Conservation (phyloP, 1,140 invertebrate species). For the Idris sp. region DNA sequence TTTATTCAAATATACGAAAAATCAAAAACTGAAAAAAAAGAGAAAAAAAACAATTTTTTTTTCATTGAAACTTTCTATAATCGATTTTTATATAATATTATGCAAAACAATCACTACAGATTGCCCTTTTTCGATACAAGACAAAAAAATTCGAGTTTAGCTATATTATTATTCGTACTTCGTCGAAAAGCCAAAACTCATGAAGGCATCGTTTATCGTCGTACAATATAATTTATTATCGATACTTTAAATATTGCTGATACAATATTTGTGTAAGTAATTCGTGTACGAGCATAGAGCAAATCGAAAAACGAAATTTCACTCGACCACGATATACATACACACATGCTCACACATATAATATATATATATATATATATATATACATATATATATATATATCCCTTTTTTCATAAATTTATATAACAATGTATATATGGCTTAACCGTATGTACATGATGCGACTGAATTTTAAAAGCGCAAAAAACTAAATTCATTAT, state of each 20-base stretch:
- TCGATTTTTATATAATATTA: conserved; percentile 3
- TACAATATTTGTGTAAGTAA: conserved; percentile 29
- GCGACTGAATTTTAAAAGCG: too few relatives aligned
- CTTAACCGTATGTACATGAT: too few relatives aligned
- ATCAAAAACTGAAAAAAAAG: not conserved
- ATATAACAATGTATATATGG: too few relatives aligned
- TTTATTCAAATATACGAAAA: not conserved
- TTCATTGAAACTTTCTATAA: too few relatives aligned
- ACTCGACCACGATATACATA: too few relatives aligned
- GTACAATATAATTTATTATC: conserved; percentile 36
- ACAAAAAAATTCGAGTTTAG: conserved; percentile 9
- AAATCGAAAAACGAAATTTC: conserved; percentile 3
- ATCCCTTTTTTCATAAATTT: too few relatives aligned
- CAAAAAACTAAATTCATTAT: too few relatives aligned
- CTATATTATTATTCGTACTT: conserved; percentile 18
- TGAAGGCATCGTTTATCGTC: conserved; percentile 45
- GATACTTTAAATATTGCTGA: conserved; percentile 30
- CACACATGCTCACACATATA: too few relatives aligned
- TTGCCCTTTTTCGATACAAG: conserved; percentile 37
- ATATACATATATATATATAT: too few relatives aligned
- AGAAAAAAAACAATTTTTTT: conserved; percentile 16
- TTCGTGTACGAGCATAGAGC: conserved; percentile 17
- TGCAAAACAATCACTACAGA: not conserved
- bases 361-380: too few relatives aligned
- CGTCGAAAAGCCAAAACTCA: conserved; percentile 35